Conservation (phyloP, 2,113 vertebrate genomes). For the Arvicanthis niloticus region DNA sequence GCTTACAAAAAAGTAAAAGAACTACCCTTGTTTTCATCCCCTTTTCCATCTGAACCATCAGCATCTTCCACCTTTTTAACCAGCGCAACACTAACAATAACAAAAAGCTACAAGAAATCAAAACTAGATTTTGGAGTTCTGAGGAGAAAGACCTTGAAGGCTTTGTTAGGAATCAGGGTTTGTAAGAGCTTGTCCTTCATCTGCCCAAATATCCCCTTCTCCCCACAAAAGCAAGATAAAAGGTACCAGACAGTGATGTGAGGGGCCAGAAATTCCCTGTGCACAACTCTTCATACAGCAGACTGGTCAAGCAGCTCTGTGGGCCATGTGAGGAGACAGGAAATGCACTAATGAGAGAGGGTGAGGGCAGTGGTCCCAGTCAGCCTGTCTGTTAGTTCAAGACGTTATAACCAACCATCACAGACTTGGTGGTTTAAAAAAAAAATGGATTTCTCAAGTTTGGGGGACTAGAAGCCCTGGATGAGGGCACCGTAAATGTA, state of each 20-base stretch:
- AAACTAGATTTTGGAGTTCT: background rate
- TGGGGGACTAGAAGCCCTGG: background rate
- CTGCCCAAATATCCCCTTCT: background rate
- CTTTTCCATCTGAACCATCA: background rate
- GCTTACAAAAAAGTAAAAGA: background rate
- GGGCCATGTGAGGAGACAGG: background rate
- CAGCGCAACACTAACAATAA: background rate
- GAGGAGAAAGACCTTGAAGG: background rate
- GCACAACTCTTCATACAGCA: background rate
- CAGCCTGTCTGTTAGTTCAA: background rate
- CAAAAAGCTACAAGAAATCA: background rate
- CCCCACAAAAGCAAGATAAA: background rate
- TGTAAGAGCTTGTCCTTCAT: background rate
- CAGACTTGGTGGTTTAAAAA: background rate
- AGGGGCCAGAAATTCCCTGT: background rate
- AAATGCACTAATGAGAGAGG: background rate
- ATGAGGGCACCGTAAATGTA: background rate
- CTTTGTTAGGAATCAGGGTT: background rate
- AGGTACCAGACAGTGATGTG: background rate
- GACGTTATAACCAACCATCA: background rate
- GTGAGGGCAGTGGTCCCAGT: accelerated
- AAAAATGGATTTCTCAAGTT: background rate
- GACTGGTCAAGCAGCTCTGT: background rate
- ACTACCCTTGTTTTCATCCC: background rate
- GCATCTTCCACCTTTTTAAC: background rate